Evolutionary conservation across 2,113 vertebrate genomes (phyloP).

Genomic region (Cisticola juncidis): DNA sequence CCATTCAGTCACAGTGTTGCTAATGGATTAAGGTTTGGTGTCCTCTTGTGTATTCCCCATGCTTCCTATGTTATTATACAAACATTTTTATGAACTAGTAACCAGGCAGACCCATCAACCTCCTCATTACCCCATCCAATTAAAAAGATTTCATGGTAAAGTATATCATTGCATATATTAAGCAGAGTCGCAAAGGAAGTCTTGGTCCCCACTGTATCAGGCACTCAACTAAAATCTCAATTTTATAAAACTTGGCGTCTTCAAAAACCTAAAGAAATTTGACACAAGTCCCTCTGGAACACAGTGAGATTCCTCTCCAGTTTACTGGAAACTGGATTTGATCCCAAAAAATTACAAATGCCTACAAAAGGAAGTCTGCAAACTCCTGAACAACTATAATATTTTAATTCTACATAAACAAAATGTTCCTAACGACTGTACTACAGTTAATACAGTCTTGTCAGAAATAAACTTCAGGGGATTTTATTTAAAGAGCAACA

Average conservation of each 20-base stretch:
- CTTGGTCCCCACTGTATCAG: neutral
- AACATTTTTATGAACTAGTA: neutral
- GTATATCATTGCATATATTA: neutral
- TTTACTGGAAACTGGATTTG: conserved; percentile 26
- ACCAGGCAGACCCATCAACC: neutral
- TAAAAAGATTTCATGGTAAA: neutral
- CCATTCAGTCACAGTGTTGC: neutral
- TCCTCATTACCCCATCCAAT: neutral
- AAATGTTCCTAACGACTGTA: neutral
- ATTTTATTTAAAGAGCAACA: neutral
- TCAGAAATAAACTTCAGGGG: neutral
- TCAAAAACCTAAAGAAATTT: neutral
- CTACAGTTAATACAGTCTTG: neutral
- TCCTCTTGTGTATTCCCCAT: neutral
- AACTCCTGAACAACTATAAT: neutral
- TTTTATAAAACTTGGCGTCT: neutral
- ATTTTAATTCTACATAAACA: conserved; percentile 8
- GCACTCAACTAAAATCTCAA: neutral
- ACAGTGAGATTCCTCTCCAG: neutral
- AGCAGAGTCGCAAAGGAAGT: neutral
- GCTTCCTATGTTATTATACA: neutral
- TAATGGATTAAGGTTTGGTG: neutral
- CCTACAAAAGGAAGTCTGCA: conserved; percentile 26
- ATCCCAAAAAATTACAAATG: conserved; percentile 6
- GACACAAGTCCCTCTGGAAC: neutral